Evolutionary conservation across 2,797 vertebrate species (phyloP).

Genomic region (Dryobates pubescens): DNA sequence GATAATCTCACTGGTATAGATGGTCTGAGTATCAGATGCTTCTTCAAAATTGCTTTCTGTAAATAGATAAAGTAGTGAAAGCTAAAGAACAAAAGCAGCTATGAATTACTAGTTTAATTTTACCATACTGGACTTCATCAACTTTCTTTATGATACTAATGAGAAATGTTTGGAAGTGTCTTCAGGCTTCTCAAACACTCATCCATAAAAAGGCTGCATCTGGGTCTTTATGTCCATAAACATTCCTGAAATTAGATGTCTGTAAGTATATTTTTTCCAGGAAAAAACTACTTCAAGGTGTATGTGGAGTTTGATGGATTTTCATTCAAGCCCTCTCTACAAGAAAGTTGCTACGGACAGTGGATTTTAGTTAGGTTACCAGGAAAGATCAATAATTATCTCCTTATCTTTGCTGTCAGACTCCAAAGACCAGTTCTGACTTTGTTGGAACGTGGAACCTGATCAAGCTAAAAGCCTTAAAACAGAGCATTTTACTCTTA

Average conservation of each 20-base stretch:
- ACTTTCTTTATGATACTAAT: not conserved
- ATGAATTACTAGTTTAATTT: not conserved
- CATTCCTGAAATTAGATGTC: not conserved
- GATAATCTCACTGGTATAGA: not conserved
- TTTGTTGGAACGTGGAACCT: not conserved
- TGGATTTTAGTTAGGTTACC: not conserved
- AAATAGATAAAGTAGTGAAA: not conserved
- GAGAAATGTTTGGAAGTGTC: not conserved
- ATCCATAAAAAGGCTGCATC: not conserved
- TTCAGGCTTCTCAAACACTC: not conserved
- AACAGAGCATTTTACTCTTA: not conserved
- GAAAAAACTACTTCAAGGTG: not conserved
- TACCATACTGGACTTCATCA: not conserved
- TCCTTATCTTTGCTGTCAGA: not conserved
- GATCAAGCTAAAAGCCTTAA: not conserved
- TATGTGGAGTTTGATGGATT: not conserved
- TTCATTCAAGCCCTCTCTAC: not conserved
- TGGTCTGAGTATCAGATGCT: not conserved
- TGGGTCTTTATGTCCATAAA: not conserved
- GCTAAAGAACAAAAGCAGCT: not conserved
- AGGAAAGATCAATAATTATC: not conserved
- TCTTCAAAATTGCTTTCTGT: not conserved
- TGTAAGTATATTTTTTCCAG: not conserved
- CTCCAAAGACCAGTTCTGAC: not conserved
- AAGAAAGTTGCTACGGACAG: not conserved